A percentile compares a stretch with the other conserved stretches of the same genome.
These are phyloP conservation scores for Sturnira hondurensis DNA, from an alignment of 2,113 vertebrate species.

Conservation along the genomic window DNA sequence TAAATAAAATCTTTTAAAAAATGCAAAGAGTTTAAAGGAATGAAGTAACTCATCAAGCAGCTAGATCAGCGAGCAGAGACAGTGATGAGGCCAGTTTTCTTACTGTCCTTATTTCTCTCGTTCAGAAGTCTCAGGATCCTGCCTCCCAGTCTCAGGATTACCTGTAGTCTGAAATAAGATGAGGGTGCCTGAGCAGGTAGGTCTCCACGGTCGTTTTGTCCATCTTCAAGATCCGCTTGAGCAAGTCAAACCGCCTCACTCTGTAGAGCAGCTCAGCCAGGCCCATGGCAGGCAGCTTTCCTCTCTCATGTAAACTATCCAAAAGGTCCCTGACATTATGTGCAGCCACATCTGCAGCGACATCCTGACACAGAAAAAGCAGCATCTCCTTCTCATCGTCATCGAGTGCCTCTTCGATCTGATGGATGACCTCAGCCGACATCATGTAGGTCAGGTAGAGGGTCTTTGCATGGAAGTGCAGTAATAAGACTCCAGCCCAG, in stretches of 20 bases:
- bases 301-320: conserved; percentile 74
- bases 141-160: conserved; percentile 59
- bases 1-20: not conserved
- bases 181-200: conserved; percentile 56
- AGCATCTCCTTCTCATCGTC: conserved; percentile 81
- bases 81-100: not conserved
- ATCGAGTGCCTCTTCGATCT: conserved; percentile 81
- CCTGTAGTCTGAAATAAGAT: conserved; percentile 87
- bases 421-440: conserved; percentile 76
- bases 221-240: conserved; percentile 81
- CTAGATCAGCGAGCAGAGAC: not conserved
- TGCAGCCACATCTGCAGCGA: conserved; percentile 53
- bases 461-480: conserved; percentile 65
- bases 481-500: conserved; percentile 7
- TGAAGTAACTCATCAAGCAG: not conserved
- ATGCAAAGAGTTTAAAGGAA: conserved; percentile 7
- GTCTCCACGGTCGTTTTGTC: conserved; percentile 80
- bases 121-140: not conserved
- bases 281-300: conserved; percentile 51
- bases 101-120: not conserved
- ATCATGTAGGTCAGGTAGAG: conserved; percentile 59
- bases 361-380: conserved; percentile 81
- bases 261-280: conserved; percentile 85
- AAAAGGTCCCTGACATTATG: conserved; percentile 73
- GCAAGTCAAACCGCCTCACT: conserved; percentile 88